Evolutionary conservation across 2,888 invertebrate genomes (phyloP).

Genomic region (Saturnia japonica): DNA sequence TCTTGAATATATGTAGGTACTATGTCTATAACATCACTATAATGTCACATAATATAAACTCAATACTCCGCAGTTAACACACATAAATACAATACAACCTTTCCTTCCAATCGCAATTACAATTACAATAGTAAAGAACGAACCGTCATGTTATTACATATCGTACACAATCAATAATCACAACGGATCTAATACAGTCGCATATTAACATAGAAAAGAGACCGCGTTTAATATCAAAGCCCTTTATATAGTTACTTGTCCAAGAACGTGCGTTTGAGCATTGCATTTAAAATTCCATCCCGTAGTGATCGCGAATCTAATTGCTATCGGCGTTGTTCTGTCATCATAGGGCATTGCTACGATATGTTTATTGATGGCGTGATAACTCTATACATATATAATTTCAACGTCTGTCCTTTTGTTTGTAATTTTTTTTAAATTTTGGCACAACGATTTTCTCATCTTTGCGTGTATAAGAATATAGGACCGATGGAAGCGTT

Average conservation of each 20-base stretch:
- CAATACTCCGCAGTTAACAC: background rate
- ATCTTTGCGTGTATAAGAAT: too few relatives aligned
- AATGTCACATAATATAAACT: background rate
- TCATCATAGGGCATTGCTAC: slow-evolving; percentile 52
- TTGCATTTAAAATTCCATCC: slow-evolving; percentile 8
- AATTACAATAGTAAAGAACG: slow-evolving; percentile 31
- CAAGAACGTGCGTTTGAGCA: slow-evolving; percentile 28
- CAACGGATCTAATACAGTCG: slow-evolving; percentile 47
- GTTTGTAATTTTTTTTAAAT: background rate
- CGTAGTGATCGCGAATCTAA: slow-evolving; percentile 21
- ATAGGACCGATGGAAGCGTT: too few relatives aligned
- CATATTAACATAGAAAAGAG: slow-evolving; percentile 59
- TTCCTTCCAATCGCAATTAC: slow-evolving; percentile 26
- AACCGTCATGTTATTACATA: slow-evolving; percentile 24
- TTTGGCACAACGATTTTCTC: too few relatives aligned
- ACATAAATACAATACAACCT: background rate
- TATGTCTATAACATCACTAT: background rate
- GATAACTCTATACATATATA: background rate
- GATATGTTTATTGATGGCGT: slow-evolving; percentile 36
- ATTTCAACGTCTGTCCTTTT: background rate
- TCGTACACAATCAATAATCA: slow-evolving; percentile 24
- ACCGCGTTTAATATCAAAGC: slow-evolving; percentile 63
- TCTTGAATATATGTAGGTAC: too few relatives aligned
- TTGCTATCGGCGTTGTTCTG: slow-evolving; percentile 39
- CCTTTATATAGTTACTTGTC: slow-evolving; percentile 27